Evolutionary conservation across 37 sponge, comb jelly and placozoan genomes (phyloP), one percentile per base, ranked within the genome.

Genomic region (Cladorhizidae sp.): DNA sequence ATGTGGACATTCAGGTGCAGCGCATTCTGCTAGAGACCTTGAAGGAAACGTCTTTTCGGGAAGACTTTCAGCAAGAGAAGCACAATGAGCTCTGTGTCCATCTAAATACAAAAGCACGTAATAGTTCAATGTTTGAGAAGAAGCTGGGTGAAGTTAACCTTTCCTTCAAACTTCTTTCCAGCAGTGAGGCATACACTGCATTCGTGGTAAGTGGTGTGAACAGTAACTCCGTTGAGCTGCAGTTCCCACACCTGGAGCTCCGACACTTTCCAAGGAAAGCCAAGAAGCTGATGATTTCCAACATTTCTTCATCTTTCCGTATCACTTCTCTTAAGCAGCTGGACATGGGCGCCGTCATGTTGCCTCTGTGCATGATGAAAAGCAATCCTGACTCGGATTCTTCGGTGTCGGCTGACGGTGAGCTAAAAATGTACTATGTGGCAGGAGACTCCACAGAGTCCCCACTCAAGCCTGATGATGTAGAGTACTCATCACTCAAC

Each of bases 1-100:
- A 84, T 76, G 49, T 79, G 59, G 92, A 92, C 43, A 78, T 92
- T 26, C 23, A 65, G 2, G 82, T 80, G 17, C 92, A 92, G 42
- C 52, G 75, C 40, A 56, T 92, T 59, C 38, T 87, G 14, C 40
- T 45, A 15, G 25, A 65, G 35, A 20, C 49, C 29, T 52, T 31
- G 25, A 67, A 50, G 57, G 1, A 43, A 57, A 1, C 33, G 63
- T 25, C 41, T 23, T 5, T 40, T 72, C 20, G 33, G 1, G 41
- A 26, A 25, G 17, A 55, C 0, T 79, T 57, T 41, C 7, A 50
- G 23, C 21, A 28, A 9, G 70, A 87, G 22, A 50, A 37, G 25
- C 72, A 36, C 28, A 29, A 17, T 32, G 50, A 73, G 7, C 68
- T 87, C 29, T 82, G 80, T 33, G 57, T 28, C 6, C 9, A 29